A percentile compares a stretch with the other conserved stretches of the same genome.
Evolutionary conservation across 2,888 invertebrate species (phyloP).

Genomic region (Netelia virgata): DNA sequence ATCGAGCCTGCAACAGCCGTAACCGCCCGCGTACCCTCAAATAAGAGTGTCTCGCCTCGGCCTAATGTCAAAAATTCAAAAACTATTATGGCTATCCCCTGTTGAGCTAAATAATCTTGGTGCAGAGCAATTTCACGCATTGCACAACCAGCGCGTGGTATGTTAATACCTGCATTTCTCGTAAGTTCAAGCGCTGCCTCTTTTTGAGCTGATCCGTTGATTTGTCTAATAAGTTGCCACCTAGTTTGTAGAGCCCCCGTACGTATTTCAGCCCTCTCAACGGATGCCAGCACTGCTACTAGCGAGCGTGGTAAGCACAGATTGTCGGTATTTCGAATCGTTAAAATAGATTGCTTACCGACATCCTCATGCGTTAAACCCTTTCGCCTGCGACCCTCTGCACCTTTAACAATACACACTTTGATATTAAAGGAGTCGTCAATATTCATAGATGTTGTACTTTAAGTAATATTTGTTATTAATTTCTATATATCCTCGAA

Average conservation of each 20-base stretch:
- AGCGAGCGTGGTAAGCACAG: not conserved
- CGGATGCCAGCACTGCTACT: not conserved
- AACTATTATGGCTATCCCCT: constrained; percentile 10
- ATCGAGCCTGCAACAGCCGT: not conserved
- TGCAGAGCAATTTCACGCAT: constrained; percentile 4
- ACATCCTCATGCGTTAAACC: not conserved
- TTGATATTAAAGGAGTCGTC: constrained; percentile 13
- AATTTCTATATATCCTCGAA: constrained; percentile 16
- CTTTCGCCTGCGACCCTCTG: not conserved
- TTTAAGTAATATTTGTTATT: constrained; percentile 5
- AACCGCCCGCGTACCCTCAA: constrained; percentile 15
- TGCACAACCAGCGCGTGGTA: not conserved
- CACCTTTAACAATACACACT: constrained; percentile 1
- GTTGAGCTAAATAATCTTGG: constrained; percentile 14
- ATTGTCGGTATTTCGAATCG: not conserved
- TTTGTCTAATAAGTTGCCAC: not conserved
- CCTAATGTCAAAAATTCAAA: constrained; percentile 33
- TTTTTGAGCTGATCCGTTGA: not conserved
- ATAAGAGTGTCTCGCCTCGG: not conserved
- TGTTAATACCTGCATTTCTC: not conserved
- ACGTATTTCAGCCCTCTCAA: constrained; percentile 1
- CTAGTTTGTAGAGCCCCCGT: not conserved
- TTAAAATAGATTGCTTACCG: not conserved
- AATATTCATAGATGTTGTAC: not conserved
- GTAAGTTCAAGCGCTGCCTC: constrained; percentile 2